A percentile compares a stretch with the other conserved stretches of the same genome.
Evolutionary conservation across 1,140 invertebrate genomes (phyloP).

Genomic region (Drosophila neocordata): DNA sequence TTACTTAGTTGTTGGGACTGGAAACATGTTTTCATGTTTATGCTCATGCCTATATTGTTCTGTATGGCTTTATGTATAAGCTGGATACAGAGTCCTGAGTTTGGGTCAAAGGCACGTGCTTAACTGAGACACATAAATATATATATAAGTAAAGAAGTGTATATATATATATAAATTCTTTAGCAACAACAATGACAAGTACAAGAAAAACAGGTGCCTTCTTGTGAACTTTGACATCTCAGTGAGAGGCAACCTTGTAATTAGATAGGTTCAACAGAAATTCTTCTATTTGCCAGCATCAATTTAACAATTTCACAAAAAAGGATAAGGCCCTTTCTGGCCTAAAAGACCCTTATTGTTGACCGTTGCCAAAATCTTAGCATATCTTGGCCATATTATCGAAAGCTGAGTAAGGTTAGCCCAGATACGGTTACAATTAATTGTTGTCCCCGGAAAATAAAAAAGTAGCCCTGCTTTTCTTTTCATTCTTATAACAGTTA

Average conservation of each 20-base stretch:
- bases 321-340: neutral
- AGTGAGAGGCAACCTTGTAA: neutral
- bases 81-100: slow-evolving; percentile 14
- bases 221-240: slow-evolving; percentile 7
- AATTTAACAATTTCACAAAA: slow-evolving; percentile 1
- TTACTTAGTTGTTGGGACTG: slow-evolving; percentile 33
- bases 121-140: slow-evolving; percentile 28
- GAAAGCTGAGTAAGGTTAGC: neutral
- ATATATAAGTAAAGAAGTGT: too few species aligned
- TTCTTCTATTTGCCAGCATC: neutral
- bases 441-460: neutral
- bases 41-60: slow-evolving; percentile 20
- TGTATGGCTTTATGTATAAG: slow-evolving; percentile 27
- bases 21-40: slow-evolving; percentile 49
- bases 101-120: slow-evolving; percentile 50
- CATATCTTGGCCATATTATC: neutral
- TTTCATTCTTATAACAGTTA: too few species aligned
- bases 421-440: neutral
- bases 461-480: too few species aligned
- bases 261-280: slow-evolving; percentile 10
- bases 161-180: slow-evolving; percentile 16
- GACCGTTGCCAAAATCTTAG: neutral
- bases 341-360: neutral
- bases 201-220: neutral
- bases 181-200: neutral